Conservation (phyloP, 2,797 vertebrate species). For the Cuniculus paca region DNA sequence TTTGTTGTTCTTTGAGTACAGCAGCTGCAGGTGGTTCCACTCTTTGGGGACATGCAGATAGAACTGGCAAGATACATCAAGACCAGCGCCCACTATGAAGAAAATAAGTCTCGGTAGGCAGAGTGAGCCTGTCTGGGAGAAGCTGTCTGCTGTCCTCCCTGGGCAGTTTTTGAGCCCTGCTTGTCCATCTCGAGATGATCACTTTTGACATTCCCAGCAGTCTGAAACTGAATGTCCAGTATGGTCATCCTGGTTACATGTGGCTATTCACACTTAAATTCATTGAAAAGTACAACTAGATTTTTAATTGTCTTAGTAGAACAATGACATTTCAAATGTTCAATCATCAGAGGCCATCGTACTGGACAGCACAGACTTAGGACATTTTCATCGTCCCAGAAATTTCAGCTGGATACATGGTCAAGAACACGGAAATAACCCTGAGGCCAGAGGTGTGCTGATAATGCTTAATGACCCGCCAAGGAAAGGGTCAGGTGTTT, state of each 20-base stretch:
- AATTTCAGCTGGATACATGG: background rate
- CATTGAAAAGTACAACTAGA: background rate
- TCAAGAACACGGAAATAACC: background rate
- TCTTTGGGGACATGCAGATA: slow-evolving; percentile 99
- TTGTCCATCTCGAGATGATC: background rate
- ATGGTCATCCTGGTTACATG: background rate
- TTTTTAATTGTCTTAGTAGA: background rate
- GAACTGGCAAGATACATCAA: slow-evolving; percentile 99
- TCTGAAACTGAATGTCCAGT: background rate
- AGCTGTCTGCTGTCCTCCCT: too few species aligned
- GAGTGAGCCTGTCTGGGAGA: background rate
- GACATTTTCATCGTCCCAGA: background rate
- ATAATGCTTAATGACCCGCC: too few species aligned
- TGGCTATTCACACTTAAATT: background rate
- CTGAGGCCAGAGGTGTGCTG: background rate
- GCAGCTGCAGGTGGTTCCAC: slow-evolving; percentile 98
- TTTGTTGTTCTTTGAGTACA: slow-evolving; percentile 82
- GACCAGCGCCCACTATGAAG: slow-evolving; percentile 98
- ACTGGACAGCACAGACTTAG: background rate
- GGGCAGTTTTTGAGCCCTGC: too few species aligned
- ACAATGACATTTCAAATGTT: background rate
- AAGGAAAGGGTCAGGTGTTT: background rate
- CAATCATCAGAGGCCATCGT: background rate
- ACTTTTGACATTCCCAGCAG: background rate
- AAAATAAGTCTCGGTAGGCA: slow-evolving; percentile 97